Percentiles rank a stretch among this genome's conserved stretches.
phyloP scores from a whole-genome alignment of 2,888 invertebrate species.

The Yponomeuta cagnagella region DNA sequence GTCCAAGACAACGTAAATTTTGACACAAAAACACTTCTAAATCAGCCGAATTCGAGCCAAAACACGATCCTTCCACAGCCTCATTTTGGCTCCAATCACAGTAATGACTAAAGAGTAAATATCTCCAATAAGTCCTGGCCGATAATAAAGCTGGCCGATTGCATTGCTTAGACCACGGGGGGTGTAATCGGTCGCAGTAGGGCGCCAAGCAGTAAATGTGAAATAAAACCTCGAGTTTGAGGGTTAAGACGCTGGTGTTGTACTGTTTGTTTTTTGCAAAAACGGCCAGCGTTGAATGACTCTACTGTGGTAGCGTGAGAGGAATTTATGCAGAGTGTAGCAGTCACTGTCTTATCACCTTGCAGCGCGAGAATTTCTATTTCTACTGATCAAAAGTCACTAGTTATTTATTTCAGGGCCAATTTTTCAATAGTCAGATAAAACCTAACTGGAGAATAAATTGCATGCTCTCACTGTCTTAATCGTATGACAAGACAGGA shows the following conservation, averaged over 20 bases:
- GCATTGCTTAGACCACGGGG: slow-evolving; percentile 12
- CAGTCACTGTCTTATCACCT: background rate
- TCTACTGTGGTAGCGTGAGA: background rate
- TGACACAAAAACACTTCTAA: background rate
- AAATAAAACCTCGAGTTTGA: slow-evolving; percentile 9
- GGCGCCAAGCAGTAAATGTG: slow-evolving; percentile 9
- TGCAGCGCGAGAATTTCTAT: no score
- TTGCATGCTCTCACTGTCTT: no score
- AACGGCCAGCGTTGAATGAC: background rate
- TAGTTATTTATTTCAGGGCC: no score
- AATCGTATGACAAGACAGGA: no score
- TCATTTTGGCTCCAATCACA: background rate
- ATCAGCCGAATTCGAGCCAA: background rate
- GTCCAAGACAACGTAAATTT: background rate
- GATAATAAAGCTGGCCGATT: slow-evolving; percentile 13
- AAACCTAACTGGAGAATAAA: no score
- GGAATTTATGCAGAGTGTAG: background rate
- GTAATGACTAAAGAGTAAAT: background rate
- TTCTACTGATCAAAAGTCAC: no score
- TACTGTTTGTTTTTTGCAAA: background rate
- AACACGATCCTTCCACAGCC: background rate
- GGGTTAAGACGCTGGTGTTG: background rate
- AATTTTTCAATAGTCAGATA: no score
- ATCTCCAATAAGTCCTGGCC: slow-evolving; percentile 3
- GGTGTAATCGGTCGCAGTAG: slow-evolving; percentile 15